phyloP scores from a whole-genome alignment of 2,888 invertebrate genomes.

The Tenthredo distinguenda region DNA sequence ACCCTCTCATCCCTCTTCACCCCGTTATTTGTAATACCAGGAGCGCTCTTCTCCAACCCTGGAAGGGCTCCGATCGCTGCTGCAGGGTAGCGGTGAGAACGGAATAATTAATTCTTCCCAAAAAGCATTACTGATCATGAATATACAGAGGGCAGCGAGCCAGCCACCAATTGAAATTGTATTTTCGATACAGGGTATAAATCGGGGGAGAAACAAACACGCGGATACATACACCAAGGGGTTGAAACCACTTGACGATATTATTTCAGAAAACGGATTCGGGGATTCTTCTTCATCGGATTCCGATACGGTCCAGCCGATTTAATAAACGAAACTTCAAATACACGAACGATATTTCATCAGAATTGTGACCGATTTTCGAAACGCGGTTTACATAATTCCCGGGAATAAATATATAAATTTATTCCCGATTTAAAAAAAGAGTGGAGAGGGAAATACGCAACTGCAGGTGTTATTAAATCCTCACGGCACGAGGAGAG shows the following conservation, averaged over 20 bases:
- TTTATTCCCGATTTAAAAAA: background rate
- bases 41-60: too few relatives aligned
- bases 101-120: constrained; percentile 8
- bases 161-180: constrained; percentile 2
- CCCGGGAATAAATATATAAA: too few relatives aligned
- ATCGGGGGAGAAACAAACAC: background rate
- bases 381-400: too few relatives aligned
- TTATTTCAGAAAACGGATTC: background rate
- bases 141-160: background rate
- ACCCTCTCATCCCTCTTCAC: background rate
- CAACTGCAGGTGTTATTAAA: background rate
- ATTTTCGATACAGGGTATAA: background rate
- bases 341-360: too few relatives aligned
- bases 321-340: too few relatives aligned
- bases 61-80: background rate
- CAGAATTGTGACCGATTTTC: too few relatives aligned
- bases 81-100: background rate
- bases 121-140: constrained; percentile 16
- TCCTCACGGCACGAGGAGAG: background rate
- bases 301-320: too few relatives aligned
- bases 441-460: background rate
- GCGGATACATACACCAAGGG: background rate
- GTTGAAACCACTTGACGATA: background rate
- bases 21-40: background rate
- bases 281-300: too few relatives aligned